phyloP scores from a whole-genome alignment of 92 coral and sea anemone genomes.

The Paragorgia papillata region DNA sequence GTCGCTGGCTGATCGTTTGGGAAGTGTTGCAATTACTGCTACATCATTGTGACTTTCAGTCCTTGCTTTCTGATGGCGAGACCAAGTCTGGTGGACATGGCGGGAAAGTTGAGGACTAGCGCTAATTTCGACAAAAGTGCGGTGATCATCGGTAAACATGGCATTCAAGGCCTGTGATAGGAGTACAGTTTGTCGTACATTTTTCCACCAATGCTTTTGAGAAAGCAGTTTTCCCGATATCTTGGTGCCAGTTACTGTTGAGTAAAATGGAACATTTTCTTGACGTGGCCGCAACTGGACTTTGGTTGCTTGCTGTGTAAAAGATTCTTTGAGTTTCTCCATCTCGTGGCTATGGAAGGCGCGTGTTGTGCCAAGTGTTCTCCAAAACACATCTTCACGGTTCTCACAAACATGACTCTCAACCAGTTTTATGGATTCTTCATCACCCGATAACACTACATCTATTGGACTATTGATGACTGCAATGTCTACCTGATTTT shows the following conservation, averaged over 20 bases:
- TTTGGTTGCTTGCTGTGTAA: constrained; percentile 8
- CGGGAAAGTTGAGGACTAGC: no score
- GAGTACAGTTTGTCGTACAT: constrained; percentile 57
- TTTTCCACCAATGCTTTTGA: constrained; percentile 63
- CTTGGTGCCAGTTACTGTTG: constrained; percentile 58
- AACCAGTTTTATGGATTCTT: constrained; percentile 50
- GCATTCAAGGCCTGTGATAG: constrained; percentile 51
- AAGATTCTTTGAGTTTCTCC: constrained; percentile 50
- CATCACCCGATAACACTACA: no score
- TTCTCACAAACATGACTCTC: constrained; percentile 35
- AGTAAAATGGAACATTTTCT: constrained; percentile 46
- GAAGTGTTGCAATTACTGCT: constrained; percentile 52
- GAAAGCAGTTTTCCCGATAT: constrained; percentile 42
- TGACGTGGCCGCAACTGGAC: constrained; percentile 32
- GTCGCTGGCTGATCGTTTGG: constrained; percentile 41
- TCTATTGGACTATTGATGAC: no score
- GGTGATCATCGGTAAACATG: constrained; percentile 47
- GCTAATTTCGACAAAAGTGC: constrained; percentile 53
- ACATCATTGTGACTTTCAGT: background rate
- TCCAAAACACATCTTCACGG: no score
- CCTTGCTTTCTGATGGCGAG: no score
- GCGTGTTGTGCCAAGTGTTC: constrained; percentile 58
- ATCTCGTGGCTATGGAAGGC: constrained; percentile 68
- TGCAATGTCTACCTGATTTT: no score
- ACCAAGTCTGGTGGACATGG: no score